phyloP scores from a whole-genome alignment of 2,888 invertebrate genomes.

The Chrysopilus asiliformis region DNA sequence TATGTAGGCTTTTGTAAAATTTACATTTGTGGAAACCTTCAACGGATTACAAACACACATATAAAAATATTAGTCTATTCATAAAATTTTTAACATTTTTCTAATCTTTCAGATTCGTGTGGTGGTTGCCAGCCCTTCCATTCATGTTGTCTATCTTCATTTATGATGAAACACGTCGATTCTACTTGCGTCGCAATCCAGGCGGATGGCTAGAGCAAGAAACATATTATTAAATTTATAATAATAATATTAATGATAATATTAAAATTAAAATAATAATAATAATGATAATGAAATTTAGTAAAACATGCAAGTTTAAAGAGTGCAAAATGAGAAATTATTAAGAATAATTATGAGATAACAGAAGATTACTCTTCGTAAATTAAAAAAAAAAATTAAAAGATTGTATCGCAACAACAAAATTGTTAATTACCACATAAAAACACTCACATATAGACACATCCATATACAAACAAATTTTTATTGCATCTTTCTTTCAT shows the following conservation, averaged over 20 bases:
- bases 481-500: too few species aligned
- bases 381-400: conserved; percentile 12
- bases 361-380: too few species aligned
- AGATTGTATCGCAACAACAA: too few species aligned
- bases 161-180: conserved; percentile 96
- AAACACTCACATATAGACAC: too few species aligned
- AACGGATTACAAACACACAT: too few species aligned
- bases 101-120: conserved; percentile 76
- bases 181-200: conserved; percentile 93
- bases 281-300: conserved; percentile 14
- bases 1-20: too few species aligned
- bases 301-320: conserved; percentile 19
- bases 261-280: conserved; percentile 7
- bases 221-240: conserved; percentile 79
- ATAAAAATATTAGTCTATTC: too few species aligned
- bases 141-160: conserved; percentile 98
- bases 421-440: too few species aligned
- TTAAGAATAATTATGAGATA: too few species aligned
- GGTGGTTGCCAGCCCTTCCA: conserved; percentile 98
- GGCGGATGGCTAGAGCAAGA: conserved; percentile 99
- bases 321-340: conserved; percentile 19
- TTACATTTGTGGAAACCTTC: too few species aligned
- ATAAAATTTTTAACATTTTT: too few species aligned
- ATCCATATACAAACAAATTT: too few species aligned
- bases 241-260: conserved; percentile 10